Evolutionary conservation across 2,113 vertebrate species (phyloP), one percentile per base, ranked within the genome.

Genomic region (Indicator maculatus): DNA sequence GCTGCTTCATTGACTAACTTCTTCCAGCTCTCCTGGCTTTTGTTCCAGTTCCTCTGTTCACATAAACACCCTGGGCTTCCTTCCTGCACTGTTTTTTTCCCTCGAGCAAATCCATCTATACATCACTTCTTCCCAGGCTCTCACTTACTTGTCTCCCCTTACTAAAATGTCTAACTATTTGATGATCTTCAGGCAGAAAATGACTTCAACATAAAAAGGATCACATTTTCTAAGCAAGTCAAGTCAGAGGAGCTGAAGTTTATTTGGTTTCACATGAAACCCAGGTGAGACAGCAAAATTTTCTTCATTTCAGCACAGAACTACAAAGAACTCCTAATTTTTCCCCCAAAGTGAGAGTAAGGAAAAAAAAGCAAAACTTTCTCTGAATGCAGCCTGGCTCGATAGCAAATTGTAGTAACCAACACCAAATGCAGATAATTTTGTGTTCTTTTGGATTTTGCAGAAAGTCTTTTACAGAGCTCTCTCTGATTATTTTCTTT

Each of bases 41-140:
- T 89, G 53, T 95, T 93, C 28, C 69, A 53, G n/a, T 75, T 97
- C 58, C 90, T 90, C 63, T 81, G 83, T 66, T 95, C 96, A 73
- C 69, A 97, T 94, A 96, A 97, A 96, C 93, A 83, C 95, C 23
- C 30, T 6, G 30, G 79, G 58, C 44, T 95, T 96, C 94, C 94
- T 89, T 96, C 93, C 94, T 95, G 94, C n/a, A 11, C 84, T 84
- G 63, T 63, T 82, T 28, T 78, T 95, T 90, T 82, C 33, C 59
- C 67, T 59, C 0, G 2, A 79, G 87, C 77, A 90, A 70, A 78
- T 53, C 58, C 1, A 1, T 66, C 82, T 93, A 87, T 92, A 89
- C 93, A 81, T 72, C 60, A 30, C 11, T 96, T 75, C 93, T 95
- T 95, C 92, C 88, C 93, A 95, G 91, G 90, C 83, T 95, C 85